Evolutionary conservation across 2,113 vertebrate genomes (phyloP).

Genomic region (Xiphophorus couchianus): DNA sequence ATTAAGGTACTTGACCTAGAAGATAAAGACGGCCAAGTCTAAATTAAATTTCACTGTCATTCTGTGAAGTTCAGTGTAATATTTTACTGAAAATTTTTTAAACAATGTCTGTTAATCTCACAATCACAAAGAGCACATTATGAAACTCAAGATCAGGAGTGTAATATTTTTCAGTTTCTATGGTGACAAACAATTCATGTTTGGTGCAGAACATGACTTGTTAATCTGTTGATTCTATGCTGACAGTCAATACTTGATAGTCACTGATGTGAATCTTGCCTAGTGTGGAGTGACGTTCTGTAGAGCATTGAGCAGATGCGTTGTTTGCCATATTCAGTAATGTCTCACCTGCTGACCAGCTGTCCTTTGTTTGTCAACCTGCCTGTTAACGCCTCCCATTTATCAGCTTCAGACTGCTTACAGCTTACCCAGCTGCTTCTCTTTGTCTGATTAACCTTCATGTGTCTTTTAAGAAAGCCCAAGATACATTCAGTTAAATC

Average conservation of each 20-base stretch:
- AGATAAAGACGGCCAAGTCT: no score
- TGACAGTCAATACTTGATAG: background rate
- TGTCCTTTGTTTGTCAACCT: background rate
- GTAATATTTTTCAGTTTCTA: conserved; percentile 12
- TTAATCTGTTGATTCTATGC: background rate
- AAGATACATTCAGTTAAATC: background rate
- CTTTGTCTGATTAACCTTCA: conserved; percentile 3
- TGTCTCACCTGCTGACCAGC: conserved; percentile 12
- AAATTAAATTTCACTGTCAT: no score
- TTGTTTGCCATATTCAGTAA: conserved; percentile 2
- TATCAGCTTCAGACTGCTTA: conserved; percentile 30
- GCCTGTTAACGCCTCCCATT: conserved; percentile 35
- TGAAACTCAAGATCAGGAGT: background rate
- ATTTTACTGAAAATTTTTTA: no score
- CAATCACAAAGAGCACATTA: background rate
- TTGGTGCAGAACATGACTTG: background rate
- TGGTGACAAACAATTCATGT: background rate
- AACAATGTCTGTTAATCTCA: background rate
- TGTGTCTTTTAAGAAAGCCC: background rate
- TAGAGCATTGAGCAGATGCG: background rate
- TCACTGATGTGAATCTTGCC: background rate
- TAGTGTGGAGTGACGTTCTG: background rate
- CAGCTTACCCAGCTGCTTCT: conserved; percentile 11
- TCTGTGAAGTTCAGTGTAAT: no score
- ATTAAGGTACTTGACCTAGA: background rate